Evolutionary conservation across 2,113 vertebrate species (phyloP).

Genomic region (Pseudopipra pipra): DNA sequence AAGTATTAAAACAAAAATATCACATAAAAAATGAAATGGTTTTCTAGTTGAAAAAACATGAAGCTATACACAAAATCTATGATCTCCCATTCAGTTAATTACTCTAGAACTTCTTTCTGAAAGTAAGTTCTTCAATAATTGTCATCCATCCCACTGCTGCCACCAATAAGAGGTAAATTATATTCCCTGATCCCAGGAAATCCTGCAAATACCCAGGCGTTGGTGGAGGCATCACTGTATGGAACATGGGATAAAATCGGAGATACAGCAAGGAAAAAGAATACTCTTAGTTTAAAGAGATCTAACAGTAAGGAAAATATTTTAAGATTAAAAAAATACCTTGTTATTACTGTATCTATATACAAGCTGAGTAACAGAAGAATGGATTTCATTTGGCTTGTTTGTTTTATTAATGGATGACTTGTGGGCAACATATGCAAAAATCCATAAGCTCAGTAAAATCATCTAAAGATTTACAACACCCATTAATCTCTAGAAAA

Average conservation of each 20-base stretch:
- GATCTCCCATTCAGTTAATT: background rate
- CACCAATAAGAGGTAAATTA: background rate
- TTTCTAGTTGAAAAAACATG: background rate
- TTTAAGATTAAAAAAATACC: background rate
- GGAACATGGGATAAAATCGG: background rate
- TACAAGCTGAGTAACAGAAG: background rate
- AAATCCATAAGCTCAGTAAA: background rate
- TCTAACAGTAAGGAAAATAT: background rate
- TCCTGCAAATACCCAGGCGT: background rate
- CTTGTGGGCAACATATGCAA: background rate
- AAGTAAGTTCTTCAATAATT: background rate
- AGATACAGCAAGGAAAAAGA: background rate
- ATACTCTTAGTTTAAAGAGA: background rate
- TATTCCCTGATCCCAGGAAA: background rate
- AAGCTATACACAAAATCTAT: background rate
- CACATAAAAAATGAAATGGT: background rate
- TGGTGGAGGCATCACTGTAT: rapidly evolving
- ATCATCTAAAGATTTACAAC: background rate
- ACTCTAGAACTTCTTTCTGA: background rate
- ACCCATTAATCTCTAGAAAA: background rate
- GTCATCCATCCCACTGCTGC: background rate
- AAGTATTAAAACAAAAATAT: background rate
- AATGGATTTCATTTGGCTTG: background rate
- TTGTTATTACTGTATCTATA: background rate
- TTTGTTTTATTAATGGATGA: background rate